Evolutionary conservation across 2,888 invertebrate genomes (phyloP).

Genomic region (Andricus curvator): DNA sequence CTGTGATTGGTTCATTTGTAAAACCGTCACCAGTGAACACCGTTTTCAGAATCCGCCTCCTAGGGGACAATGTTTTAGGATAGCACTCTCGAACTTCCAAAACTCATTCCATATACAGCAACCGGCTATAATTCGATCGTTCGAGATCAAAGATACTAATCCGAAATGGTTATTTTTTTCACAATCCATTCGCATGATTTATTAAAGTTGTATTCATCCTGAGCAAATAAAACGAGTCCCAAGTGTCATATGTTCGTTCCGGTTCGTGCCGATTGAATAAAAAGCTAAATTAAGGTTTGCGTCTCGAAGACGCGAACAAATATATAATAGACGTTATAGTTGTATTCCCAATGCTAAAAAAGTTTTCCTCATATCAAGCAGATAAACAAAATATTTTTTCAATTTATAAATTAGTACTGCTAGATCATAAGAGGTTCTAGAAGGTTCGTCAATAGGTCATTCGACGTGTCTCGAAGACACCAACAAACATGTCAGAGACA

Average conservation of each 20-base stretch:
- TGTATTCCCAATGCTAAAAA: too few relatives aligned
- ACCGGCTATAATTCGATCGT: not conserved
- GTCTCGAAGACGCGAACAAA: too few relatives aligned
- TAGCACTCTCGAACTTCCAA: not conserved
- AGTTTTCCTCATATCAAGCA: too few relatives aligned
- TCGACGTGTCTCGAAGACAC: too few relatives aligned
- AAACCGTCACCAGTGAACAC: slow-evolving; percentile 38
- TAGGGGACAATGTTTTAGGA: not conserved
- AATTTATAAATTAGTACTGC: too few relatives aligned
- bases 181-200: slow-evolving; percentile 4
- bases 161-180: not conserved
- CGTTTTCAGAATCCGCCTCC: not conserved
- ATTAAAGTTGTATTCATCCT: not conserved
- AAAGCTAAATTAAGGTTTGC: not conserved
- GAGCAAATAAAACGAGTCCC: not conserved
- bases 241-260: not conserved
- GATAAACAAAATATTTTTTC: too few relatives aligned
- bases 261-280: not conserved
- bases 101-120: slow-evolving; percentile 8
- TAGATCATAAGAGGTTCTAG: too few relatives aligned
- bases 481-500: too few relatives aligned
- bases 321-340: too few relatives aligned
- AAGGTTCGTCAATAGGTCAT: too few relatives aligned
- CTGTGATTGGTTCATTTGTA: slow-evolving; percentile 52
- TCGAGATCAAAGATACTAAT: not conserved